These are phyloP conservation scores for Melanotaenia duboulayi DNA, from an alignment of 2,113 vertebrate species.

Conservation along the genomic window DNA sequence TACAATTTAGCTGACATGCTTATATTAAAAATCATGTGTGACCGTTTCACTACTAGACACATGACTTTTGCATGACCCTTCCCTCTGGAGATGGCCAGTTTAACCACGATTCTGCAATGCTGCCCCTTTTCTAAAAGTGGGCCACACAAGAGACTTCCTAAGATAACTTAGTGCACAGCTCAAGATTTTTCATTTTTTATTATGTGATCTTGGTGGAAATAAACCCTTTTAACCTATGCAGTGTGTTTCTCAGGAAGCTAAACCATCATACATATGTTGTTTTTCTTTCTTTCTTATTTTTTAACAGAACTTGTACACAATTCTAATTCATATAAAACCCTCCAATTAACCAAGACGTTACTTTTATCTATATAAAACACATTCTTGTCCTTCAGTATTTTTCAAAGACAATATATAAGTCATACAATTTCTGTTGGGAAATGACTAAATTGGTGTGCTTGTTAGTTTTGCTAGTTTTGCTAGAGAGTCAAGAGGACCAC, in stretches of 20 bases:
- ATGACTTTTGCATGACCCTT: constrained; percentile 25
- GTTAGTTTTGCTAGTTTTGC: constrained; percentile 3
- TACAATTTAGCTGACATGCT: not conserved
- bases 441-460: constrained; percentile 1
- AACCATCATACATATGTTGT: not conserved
- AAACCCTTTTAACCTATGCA: not conserved
- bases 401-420: not conserved
- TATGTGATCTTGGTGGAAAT: constrained; percentile 23
- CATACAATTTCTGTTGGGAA: constrained; percentile 16
- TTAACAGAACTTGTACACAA: not conserved
- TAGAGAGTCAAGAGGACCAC: not conserved
- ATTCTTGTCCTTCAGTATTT: not conserved
- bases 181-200: constrained; percentile 28
- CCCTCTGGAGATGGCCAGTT: constrained; percentile 18
- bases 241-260: constrained; percentile 17
- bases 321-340: not conserved
- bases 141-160: constrained; percentile 1
- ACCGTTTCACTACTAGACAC: constrained; percentile 3
- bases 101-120: constrained; percentile 3
- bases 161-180: not conserved
- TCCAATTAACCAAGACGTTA: not conserved
- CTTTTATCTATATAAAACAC: not conserved
- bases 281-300: too few species aligned
- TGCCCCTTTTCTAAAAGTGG: constrained; percentile 29
- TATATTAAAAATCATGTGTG: not conserved